Evolutionary conservation across 37 sponge, comb jelly and placozoan genomes (phyloP).

Genomic region (Oscarella lobularis): DNA sequence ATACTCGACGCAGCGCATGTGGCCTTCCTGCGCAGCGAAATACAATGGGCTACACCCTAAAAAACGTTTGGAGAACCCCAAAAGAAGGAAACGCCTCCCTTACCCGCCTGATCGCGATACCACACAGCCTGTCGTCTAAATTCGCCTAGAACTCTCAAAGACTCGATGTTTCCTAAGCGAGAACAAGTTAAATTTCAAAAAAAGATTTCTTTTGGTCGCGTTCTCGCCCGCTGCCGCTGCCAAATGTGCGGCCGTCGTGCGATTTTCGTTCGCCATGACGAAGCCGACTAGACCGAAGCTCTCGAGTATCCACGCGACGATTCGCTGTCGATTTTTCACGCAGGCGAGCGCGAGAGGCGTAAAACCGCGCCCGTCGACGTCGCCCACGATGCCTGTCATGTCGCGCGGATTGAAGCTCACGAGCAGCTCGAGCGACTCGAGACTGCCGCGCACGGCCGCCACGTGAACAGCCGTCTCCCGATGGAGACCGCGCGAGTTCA

Average conservation of each 20-base stretch:
- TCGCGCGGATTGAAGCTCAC: not conserved
- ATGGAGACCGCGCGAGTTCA: not conserved
- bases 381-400: not conserved
- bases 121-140: too few relatives aligned
- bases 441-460: not conserved
- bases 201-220: too few relatives aligned
- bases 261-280: not conserved
- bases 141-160: too few relatives aligned
- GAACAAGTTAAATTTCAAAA: too few relatives aligned
- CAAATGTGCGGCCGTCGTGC: not conserved
- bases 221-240: not conserved
- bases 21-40: not conserved
- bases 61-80: too few relatives aligned
- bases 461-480: conserved; percentile 4
- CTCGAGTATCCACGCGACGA: not conserved
- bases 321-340: not conserved
- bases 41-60: not conserved
- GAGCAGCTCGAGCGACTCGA: not conserved
- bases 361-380: not conserved
- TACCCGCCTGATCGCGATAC: too few relatives aligned
- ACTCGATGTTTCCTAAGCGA: too few relatives aligned
- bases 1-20: not conserved
- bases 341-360: not conserved
- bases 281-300: not conserved
- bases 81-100: too few relatives aligned